Conservation (phyloP, 2,113 vertebrate genomes). For the Serilophus lunatus region DNA sequence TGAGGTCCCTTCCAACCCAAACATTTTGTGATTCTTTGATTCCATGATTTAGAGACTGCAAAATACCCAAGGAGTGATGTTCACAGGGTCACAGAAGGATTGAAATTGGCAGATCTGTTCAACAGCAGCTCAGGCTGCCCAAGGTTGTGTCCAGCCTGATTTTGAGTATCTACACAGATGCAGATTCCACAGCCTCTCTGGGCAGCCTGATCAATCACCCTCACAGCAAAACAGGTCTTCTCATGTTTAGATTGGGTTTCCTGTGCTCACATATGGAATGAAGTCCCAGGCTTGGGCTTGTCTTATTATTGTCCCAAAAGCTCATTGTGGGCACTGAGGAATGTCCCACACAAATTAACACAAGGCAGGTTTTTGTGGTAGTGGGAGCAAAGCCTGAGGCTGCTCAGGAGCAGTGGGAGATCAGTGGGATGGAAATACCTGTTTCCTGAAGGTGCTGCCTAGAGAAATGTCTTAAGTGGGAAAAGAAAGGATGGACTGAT, state of each 20-base stretch:
- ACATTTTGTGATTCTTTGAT: rapidly evolving
- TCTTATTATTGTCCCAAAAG: background rate
- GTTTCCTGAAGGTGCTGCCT: background rate
- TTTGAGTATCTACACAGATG: background rate
- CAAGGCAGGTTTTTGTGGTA: background rate
- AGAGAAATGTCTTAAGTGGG: background rate
- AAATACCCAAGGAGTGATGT: background rate
- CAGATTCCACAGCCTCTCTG: background rate
- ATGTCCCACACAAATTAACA: background rate
- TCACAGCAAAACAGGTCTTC: background rate
- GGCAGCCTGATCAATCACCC: background rate
- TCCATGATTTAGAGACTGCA: background rate
- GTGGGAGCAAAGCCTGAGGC: background rate
- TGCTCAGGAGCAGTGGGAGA: background rate
- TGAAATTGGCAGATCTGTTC: background rate
- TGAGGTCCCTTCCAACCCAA: background rate
- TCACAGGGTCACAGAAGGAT: background rate
- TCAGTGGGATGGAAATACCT: background rate
- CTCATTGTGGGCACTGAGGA: background rate
- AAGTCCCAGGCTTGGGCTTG: background rate
- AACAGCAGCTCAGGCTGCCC: background rate
- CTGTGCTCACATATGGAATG: background rate
- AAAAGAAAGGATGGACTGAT: background rate
- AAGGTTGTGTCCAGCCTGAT: background rate
- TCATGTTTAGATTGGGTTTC: background rate